Conservation (phyloP, 2,888 invertebrate species). For the Patella caerulea region DNA sequence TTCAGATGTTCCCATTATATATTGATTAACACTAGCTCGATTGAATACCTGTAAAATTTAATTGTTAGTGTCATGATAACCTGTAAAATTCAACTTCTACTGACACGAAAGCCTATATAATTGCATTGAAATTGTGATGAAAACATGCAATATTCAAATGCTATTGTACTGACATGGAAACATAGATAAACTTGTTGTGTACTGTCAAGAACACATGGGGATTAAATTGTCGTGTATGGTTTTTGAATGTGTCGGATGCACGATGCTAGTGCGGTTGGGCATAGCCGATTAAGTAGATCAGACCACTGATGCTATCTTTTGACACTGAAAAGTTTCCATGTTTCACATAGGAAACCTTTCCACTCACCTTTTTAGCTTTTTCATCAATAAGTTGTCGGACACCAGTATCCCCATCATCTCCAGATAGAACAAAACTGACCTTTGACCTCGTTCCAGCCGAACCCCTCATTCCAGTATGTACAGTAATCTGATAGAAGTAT, state of each 20-base stretch:
- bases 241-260: too few relatives aligned
- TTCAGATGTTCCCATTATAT: slow-evolving; percentile 56
- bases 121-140: too few relatives aligned
- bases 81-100: too few relatives aligned
- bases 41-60: slow-evolving; percentile 49
- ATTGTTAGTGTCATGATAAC: too few relatives aligned
- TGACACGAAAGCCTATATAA: too few relatives aligned
- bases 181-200: too few relatives aligned
- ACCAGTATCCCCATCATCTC: slow-evolving; percentile 66
- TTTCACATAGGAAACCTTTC: too few relatives aligned
- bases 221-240: too few relatives aligned
- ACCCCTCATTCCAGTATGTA: slow-evolving; percentile 68
- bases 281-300: background rate
- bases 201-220: too few relatives aligned
- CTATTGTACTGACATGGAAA: too few relatives aligned
- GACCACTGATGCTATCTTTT: background rate
- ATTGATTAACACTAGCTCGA: slow-evolving; percentile 64
- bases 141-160: too few relatives aligned
- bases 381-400: slow-evolving; percentile 63
- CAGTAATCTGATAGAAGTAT: slow-evolving; percentile 71
- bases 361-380: slow-evolving; percentile 59
- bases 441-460: slow-evolving; percentile 62
- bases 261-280: background rate
- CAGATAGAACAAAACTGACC: slow-evolving; percentile 65
- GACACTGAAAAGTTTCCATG: too few relatives aligned